These are phyloP conservation scores for Phylloscopus trochiloides DNA, from an alignment of 2,113 vertebrate genomes.

Conservation along the genomic window DNA sequence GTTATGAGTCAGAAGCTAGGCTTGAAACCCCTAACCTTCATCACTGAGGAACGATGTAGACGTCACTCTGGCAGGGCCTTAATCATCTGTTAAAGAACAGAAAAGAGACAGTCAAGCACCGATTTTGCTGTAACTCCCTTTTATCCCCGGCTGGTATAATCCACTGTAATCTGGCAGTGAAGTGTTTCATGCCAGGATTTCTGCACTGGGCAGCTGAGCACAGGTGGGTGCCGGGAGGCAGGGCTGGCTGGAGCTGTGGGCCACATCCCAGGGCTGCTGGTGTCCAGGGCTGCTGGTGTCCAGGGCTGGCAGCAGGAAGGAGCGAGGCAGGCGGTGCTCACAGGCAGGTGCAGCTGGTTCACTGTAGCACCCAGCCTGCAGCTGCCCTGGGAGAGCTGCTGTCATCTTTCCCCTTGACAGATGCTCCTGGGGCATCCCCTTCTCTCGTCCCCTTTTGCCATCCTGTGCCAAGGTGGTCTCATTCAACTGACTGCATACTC, in stretches of 20 bases:
- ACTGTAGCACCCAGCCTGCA: not conserved
- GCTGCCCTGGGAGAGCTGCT: not conserved
- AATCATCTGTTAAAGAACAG: not conserved
- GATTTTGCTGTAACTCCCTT: not conserved
- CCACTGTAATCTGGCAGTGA: not conserved
- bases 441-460: not conserved
- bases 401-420: not conserved
- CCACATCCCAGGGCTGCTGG: not conserved
- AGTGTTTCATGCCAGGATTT: not conserved
- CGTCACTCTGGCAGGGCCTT: not conserved
- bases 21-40: slow-evolving; percentile 36
- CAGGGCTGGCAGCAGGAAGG: not conserved
- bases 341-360: not conserved
- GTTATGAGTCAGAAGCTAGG: slow-evolving; percentile 31
- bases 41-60: not conserved
- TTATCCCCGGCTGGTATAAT: accelerated
- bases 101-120: not conserved
- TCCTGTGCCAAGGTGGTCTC: not conserved
- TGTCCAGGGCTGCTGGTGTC: not conserved
- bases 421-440: not conserved
- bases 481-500: not conserved
- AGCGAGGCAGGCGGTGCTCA: not conserved
- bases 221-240: accelerated
- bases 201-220: not conserved
- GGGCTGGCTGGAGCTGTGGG: not conserved